These are phyloP conservation scores for Heliconius charithonia DNA, from an alignment of 2,888 invertebrate genomes.

Conservation along the genomic window DNA sequence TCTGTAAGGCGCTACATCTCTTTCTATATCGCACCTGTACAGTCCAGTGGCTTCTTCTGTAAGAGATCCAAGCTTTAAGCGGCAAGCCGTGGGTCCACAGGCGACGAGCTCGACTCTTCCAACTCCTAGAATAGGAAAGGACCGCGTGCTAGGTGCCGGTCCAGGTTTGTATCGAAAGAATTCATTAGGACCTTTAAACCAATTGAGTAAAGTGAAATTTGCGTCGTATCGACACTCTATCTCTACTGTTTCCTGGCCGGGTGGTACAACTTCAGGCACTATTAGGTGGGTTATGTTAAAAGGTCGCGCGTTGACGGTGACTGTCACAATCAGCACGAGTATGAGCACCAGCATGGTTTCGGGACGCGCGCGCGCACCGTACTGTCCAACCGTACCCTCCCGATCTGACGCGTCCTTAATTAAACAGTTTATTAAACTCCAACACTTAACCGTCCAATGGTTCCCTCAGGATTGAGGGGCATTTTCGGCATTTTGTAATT, in stretches of 20 bases:
- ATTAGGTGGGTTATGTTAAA: slow-evolving; percentile 73
- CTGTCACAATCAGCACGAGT: slow-evolving; percentile 54
- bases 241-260: slow-evolving; percentile 66
- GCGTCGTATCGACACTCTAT: slow-evolving; percentile 75
- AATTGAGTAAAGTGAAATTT: slow-evolving; percentile 76
- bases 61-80: slow-evolving; percentile 64
- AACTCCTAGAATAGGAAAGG: slow-evolving; percentile 70
- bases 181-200: slow-evolving; percentile 74
- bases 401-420: slow-evolving; percentile 74
- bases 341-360: slow-evolving; percentile 68
- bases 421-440: slow-evolving; percentile 81
- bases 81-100: slow-evolving; percentile 72
- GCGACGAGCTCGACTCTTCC: slow-evolving; percentile 66
- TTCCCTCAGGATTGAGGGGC: slow-evolving; percentile 61
- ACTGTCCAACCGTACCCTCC: slow-evolving; percentile 62
- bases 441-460: slow-evolving; percentile 75
- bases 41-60: slow-evolving; percentile 73
- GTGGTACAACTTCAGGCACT: slow-evolving; percentile 64
- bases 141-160: slow-evolving; percentile 67
- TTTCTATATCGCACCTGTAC: slow-evolving; percentile 75
- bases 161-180: slow-evolving; percentile 77
- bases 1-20: slow-evolving; percentile 69
- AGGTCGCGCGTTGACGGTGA: slow-evolving; percentile 53
- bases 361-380: slow-evolving; percentile 66
- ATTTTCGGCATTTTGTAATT: slow-evolving; percentile 65